phyloP scores from a whole-genome alignment of 23 tunicate genomes.

The Styela clava region DNA sequence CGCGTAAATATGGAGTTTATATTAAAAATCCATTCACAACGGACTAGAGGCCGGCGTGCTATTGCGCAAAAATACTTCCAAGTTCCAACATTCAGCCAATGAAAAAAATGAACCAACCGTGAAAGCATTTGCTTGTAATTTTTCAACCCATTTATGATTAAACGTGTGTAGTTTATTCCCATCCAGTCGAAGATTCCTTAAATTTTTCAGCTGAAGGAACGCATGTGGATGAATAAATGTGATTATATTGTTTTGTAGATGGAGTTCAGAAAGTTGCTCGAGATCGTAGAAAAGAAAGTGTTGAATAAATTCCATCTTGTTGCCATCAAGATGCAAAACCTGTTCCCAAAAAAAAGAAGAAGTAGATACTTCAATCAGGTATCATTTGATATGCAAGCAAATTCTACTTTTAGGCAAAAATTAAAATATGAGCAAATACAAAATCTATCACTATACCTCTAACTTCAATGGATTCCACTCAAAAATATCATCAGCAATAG shows the following conservation, averaged over 20 bases:
- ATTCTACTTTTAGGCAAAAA: not conserved
- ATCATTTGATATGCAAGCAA: not conserved
- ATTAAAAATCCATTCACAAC: too few species aligned
- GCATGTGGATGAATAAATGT: slow-evolving; percentile 96
- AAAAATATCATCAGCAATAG: slow-evolving; percentile 92
- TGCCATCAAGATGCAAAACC: slow-evolving; percentile 63
- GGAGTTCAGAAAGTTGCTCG: slow-evolving; percentile 59
- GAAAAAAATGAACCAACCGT: slow-evolving; percentile 28
- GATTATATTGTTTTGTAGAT: slow-evolving; percentile 64
- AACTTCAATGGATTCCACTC: slow-evolving; percentile 96
- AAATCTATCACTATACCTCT: slow-evolving; percentile 34
- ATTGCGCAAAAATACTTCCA: too few species aligned
- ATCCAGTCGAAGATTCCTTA: slow-evolving; percentile 42
- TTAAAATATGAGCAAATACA: too few species aligned
- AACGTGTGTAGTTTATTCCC: slow-evolving; percentile 79
- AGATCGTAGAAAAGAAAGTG: slow-evolving; percentile 95
- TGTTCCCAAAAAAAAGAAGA: not conserved
- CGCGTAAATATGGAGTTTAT: too few species aligned
- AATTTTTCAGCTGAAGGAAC: slow-evolving; percentile 62
- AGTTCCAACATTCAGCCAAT: too few species aligned
- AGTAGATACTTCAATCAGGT: too few species aligned
- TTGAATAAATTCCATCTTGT: slow-evolving; percentile 81
- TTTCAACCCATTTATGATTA: slow-evolving; percentile 74
- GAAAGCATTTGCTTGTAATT: slow-evolving; percentile 50
- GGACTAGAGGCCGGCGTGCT: too few species aligned